Conservation (phyloP, 1,140 invertebrate species). For the Macrobrachium nipponense region DNA sequence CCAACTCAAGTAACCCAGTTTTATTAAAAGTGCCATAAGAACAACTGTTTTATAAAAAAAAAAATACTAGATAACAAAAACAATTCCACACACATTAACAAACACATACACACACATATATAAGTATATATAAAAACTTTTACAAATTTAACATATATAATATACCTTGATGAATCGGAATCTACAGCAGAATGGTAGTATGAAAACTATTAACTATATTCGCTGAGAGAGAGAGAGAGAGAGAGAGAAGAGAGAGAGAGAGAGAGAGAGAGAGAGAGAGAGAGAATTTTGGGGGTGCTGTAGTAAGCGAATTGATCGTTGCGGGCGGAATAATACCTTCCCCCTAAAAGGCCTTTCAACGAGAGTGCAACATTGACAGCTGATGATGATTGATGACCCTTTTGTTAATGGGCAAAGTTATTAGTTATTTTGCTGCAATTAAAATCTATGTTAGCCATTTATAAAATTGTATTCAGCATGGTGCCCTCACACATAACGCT, state of each 20-base stretch:
- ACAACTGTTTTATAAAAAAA: too few relatives aligned
- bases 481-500: too few relatives aligned
- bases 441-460: too few relatives aligned
- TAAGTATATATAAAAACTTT: background rate
- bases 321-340: background rate
- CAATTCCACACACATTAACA: background rate
- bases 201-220: background rate
- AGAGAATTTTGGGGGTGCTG: background rate
- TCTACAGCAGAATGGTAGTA: background rate
- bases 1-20: background rate
- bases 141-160: background rate
- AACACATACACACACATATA: slow-evolving; percentile 3
- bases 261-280: background rate
- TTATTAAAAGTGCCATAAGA: background rate
- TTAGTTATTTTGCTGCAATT: too few relatives aligned
- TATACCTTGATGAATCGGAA: background rate
- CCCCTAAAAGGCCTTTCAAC: too few relatives aligned
- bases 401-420: too few relatives aligned
- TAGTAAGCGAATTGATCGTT: background rate
- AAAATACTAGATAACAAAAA: background rate
- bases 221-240: background rate
- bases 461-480: too few relatives aligned
- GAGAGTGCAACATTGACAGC: too few relatives aligned
- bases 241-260: background rate
- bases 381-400: too few relatives aligned